Evolutionary conservation across 2,888 invertebrate species (phyloP).

Genomic region (Alloscopus bannaensis): DNA sequence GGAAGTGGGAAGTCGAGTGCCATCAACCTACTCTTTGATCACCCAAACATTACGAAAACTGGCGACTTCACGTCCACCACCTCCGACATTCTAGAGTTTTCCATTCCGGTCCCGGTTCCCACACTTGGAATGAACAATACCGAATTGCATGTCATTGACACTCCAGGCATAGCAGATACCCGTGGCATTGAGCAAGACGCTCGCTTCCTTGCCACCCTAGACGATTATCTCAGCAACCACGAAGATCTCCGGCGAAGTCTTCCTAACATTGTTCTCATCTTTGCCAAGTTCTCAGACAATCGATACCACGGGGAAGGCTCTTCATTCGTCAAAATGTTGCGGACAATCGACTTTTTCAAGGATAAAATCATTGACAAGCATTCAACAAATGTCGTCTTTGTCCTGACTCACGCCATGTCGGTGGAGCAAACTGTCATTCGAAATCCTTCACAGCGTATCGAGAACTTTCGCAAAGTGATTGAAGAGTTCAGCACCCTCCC

Average conservation of each 20-base stretch:
- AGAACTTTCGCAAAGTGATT: slow-evolving; percentile 40
- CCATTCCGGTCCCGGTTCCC: slow-evolving; percentile 48
- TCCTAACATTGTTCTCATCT: slow-evolving; percentile 60
- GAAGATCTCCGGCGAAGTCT: slow-evolving; percentile 45
- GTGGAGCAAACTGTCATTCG: slow-evolving; percentile 29
- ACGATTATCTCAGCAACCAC: slow-evolving; percentile 56
- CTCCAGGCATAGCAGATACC: slow-evolving; percentile 64
- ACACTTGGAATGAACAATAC: slow-evolving; percentile 59
- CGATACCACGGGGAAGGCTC: slow-evolving; percentile 48
- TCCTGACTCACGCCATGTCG: slow-evolving; percentile 43
- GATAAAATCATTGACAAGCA: slow-evolving; percentile 42
- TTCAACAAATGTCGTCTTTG: slow-evolving; percentile 54
- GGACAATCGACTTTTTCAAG: slow-evolving; percentile 47
- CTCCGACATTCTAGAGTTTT: slow-evolving; percentile 55
- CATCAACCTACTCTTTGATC: slow-evolving; percentile 61
- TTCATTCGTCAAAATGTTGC: slow-evolving; percentile 59
- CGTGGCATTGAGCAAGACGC: slow-evolving; percentile 59
- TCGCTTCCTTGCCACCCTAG: slow-evolving; percentile 58
- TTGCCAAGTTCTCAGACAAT: slow-evolving; percentile 60
- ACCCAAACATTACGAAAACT: slow-evolving; percentile 63
- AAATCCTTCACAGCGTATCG: slow-evolving; percentile 40
- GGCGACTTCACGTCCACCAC: slow-evolving; percentile 61
- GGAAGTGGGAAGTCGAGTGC: slow-evolving; percentile 65
- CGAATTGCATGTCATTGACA: slow-evolving; percentile 64
- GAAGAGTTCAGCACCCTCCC: slow-evolving; percentile 50